Evolutionary conservation across 1,140 invertebrate species (phyloP).

Genomic region (Drosophila cardini): DNA sequence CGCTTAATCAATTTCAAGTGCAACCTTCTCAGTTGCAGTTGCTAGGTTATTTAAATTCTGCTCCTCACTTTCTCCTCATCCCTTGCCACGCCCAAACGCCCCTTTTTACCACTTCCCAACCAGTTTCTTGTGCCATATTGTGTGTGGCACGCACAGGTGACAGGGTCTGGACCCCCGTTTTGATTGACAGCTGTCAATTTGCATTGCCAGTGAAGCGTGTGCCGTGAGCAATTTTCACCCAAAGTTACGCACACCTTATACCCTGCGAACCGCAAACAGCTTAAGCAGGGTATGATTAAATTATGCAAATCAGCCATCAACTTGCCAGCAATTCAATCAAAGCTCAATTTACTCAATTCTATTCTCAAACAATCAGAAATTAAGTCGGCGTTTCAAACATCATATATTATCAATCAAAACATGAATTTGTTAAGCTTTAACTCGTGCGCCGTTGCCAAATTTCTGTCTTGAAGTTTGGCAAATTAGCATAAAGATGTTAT

Average conservation of each 20-base stretch:
- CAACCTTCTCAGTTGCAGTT: slow-evolving; percentile 40
- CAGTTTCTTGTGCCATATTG: neutral
- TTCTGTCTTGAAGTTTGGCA: too few species aligned
- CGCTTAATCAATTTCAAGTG: slow-evolving; percentile 72
- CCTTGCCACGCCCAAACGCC: neutral
- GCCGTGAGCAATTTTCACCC: slow-evolving; percentile 50
- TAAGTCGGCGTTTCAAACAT: neutral
- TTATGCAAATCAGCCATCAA: slow-evolving; percentile 19
- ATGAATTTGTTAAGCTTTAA: neutral
- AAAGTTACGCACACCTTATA: neutral
- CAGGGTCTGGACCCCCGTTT: neutral
- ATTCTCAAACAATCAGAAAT: slow-evolving; percentile 3
- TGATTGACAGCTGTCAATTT: slow-evolving; percentile 81
- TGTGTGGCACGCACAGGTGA: slow-evolving; percentile 1
- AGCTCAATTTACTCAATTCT: slow-evolving; percentile 1
- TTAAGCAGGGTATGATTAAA: slow-evolving; percentile 15
- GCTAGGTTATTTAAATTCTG: neutral
- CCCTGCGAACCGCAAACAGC: neutral
- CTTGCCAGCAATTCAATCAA: slow-evolving; percentile 1
- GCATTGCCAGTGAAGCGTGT: slow-evolving; percentile 52
- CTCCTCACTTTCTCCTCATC: neutral
- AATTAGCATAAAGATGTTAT: too few species aligned
- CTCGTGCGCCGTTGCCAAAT: too few species aligned
- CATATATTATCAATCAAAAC: neutral
- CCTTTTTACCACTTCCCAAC: neutral